Percentiles rank a stretch among this genome's conserved stretches.
Conservation (phyloP, 2,888 invertebrate genomes). For the Ametastegia equiseti region DNA sequence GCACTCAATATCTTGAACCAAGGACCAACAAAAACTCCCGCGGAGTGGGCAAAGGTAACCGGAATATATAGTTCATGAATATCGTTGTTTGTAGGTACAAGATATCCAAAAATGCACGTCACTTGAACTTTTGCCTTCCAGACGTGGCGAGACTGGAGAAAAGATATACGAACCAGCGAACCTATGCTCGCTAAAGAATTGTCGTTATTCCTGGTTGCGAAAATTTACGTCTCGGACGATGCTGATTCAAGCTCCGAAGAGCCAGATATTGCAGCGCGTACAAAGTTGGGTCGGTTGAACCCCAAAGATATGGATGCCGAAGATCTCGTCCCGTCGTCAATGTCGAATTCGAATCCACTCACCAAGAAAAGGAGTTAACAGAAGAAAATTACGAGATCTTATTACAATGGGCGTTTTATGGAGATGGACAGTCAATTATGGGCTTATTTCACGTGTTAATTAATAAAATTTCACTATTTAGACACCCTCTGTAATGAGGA, state of each 20-base stretch:
- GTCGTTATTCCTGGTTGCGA: not conserved
- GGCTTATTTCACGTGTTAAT: too few species aligned
- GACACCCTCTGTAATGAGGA: too few species aligned
- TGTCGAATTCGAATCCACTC: not conserved
- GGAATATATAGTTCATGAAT: not conserved
- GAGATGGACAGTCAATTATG: too few species aligned
- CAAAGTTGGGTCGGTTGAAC: not conserved
- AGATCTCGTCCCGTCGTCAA: not conserved
- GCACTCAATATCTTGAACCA: not conserved
- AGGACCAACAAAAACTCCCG: not conserved
- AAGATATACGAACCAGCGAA: not conserved
- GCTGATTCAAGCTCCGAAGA: not conserved
- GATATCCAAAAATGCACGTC: not conserved
- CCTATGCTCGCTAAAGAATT: not conserved
- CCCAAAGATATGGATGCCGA: not conserved
- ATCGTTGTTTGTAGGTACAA: not conserved
- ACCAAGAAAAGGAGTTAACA: not conserved
- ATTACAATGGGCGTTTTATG: not conserved
- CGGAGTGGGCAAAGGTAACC: constrained; percentile 26
- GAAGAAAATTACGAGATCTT: not conserved
- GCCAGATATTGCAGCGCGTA: not conserved
- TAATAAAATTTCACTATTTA: too few species aligned
- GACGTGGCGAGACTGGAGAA: not conserved
- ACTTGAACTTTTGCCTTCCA: not conserved
- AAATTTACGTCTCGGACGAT: too few species aligned